Percentiles rank a stretch among this genome's conserved stretches.
Conservation (phyloP, 92 coral and sea anemone species). For the Paragorgia papillata region DNA sequence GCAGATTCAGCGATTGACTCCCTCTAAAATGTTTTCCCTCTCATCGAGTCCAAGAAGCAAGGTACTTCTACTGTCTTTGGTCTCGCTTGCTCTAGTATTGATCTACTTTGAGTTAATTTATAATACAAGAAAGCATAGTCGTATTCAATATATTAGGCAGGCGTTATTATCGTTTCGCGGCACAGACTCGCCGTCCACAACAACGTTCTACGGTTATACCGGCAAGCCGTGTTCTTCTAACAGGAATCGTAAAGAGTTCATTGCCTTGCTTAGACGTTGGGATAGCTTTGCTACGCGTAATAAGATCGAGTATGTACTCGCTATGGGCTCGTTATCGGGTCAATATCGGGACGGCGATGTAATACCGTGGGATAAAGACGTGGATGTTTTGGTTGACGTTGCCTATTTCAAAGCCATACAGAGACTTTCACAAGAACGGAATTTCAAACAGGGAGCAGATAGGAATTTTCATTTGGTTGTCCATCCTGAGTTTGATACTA, state of each 20-base stretch:
- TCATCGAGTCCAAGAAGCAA: not conserved
- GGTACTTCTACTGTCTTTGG: not conserved
- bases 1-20: no score
- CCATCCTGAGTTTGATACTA: not conserved
- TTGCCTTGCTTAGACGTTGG: not conserved
- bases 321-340: not conserved
- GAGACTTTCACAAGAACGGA: not conserved
- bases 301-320: not conserved
- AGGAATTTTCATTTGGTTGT: not conserved
- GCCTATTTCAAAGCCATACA: not conserved
- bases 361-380: slow-evolving; percentile 7
- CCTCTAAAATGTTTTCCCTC: no score
- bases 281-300: not conserved
- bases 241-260: not conserved
- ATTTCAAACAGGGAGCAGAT: not conserved
- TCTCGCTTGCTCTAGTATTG: not conserved
- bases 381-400: not conserved
- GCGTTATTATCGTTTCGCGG: no score
- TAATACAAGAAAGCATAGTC: not conserved
- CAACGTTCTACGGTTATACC: no score
- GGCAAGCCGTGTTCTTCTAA: not conserved
- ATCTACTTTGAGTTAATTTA: not conserved
- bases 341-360: not conserved
- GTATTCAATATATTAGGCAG: no score
- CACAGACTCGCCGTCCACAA: no score